Base-by-base conservation (phyloP, 2,113 vertebrate genomes). In the Scartelaos histophorus region DNA sequence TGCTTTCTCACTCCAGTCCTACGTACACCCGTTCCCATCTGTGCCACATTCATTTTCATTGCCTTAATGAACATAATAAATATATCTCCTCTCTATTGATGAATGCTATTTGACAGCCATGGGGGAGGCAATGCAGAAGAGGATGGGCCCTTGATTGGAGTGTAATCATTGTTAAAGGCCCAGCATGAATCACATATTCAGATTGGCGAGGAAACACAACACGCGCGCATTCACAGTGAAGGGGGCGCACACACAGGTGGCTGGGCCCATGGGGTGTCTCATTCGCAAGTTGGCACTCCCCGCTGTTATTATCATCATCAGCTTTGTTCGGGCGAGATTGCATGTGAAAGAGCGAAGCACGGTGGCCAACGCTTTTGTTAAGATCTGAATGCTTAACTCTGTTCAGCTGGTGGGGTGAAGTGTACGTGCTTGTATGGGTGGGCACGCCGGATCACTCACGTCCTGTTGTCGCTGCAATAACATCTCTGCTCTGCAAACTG, bases 1-100 rank as follows among this genome's bases (percentile, higher is more conserved):
- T 54, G 68, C 56, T 70, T 76, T 80, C 78, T 85, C 76, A 72
- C 78, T 66, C 84, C 83, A 71, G 73, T 68, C 79, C 79, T 13
- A n/a, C 61, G 34, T 12, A 57, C 72, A 82, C 70, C 82, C 77
- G 78, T 80, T 82, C 85, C 85, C 85, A 87, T 87, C 89, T 89
- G 89, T 78, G 88, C 71, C 80, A 85, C 84, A 82, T 88, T 92
- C 81, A 80, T 89, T 91, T 90, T 89, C 88, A 87, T 89, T 83
- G 84, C 77, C 74, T 78, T 92, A 92, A 92, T 92, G 90, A 92
- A 89, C 84, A 87, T 90, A 88, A 93, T 90, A 90, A 89, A 91
- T 82, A 87, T 80, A 85, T 87, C 85, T 85, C 80, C 71, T 73
- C 78, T 79, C 76, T 77, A 80, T 75, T 92, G 91, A 92, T 88